phyloP scores from a whole-genome alignment of 2,113 vertebrate species.

The Heterotilapia buettikoferi region DNA sequence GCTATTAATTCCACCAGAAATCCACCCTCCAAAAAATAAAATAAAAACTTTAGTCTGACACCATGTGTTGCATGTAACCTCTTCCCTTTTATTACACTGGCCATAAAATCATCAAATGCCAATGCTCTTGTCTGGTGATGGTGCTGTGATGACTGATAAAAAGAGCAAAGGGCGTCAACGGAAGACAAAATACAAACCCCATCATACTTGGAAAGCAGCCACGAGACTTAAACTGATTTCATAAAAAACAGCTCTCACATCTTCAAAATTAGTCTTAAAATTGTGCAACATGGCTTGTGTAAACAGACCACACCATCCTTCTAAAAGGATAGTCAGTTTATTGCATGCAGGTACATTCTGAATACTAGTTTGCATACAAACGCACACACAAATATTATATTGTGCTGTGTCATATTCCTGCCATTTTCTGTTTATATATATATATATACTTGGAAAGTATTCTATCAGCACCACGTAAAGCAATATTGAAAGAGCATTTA shows the following conservation, averaged over 20 bases:
- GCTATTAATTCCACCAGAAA: neutral
- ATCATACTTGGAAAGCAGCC: neutral
- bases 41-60: neutral
- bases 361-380: neutral
- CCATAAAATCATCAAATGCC: neutral
- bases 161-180: neutral
- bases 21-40: neutral
- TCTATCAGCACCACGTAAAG: neutral
- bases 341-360: neutral
- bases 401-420: neutral
- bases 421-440: neutral
- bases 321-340: neutral
- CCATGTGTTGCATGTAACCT: neutral
- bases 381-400: neutral
- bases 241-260: neutral
- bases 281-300: neutral
- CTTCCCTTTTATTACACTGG: neutral
- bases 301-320: neutral
- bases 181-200: neutral
- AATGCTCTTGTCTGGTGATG: neutral
- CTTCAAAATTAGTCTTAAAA: neutral
- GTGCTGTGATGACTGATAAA: neutral
- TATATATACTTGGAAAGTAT: neutral
- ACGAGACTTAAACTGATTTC: neutral
- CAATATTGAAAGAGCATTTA: neutral